Evolutionary conservation across 1,140 invertebrate species (phyloP).

Genomic region (Acromyrmex heyeri): DNA sequence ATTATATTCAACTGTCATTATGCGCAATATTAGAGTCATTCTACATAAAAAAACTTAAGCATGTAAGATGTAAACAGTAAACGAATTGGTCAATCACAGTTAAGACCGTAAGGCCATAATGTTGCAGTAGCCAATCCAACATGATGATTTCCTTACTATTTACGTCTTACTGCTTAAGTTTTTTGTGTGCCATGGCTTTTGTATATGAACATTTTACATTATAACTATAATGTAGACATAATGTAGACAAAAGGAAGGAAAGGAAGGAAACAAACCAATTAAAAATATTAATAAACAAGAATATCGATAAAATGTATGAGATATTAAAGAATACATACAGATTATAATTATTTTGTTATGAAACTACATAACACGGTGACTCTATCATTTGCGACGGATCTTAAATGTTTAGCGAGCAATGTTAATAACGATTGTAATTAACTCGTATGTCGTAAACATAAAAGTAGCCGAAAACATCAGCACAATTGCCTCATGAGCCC

Average conservation of each 20-base stretch:
- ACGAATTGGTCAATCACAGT: no score
- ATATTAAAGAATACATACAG: neutral
- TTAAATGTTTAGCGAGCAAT: neutral
- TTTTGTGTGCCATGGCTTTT: no score
- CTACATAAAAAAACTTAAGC: no score
- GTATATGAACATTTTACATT: no score
- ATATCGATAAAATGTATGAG: no score
- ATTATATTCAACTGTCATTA: no score
- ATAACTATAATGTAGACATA: neutral
- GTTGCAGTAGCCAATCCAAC: no score
- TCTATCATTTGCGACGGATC: neutral
- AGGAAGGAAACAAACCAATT: neutral
- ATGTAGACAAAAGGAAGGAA: neutral
- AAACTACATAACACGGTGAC: neutral
- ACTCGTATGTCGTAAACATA: slow-evolving; percentile 72
- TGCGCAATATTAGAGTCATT: no score
- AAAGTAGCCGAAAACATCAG: slow-evolving; percentile 76
- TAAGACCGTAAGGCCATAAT: no score
- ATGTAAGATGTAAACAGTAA: no score
- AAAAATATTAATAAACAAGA: neutral
- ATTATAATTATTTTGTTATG: neutral
- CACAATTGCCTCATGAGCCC: slow-evolving; percentile 71
- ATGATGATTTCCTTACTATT: no score
- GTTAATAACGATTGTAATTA: slow-evolving; percentile 31
- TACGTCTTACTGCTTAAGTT: no score